Evolutionary conservation across 2,797 vertebrate species (phyloP).

Genomic region (Zenarchopterus dispar): DNA sequence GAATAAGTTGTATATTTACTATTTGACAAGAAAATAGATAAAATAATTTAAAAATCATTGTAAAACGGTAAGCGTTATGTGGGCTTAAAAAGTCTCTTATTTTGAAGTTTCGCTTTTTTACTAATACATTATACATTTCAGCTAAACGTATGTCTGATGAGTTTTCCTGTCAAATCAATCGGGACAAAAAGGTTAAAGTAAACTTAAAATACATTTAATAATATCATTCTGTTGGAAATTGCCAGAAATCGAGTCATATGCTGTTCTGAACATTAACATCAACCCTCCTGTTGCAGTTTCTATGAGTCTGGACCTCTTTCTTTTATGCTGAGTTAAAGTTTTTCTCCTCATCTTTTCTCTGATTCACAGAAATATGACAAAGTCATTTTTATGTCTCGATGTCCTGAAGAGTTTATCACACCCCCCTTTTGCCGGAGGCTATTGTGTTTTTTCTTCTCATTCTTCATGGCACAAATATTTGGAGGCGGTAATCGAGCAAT

Average conservation of each 20-base stretch:
- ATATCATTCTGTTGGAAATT: not conserved
- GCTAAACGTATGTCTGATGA: too few species aligned
- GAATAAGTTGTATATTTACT: too few species aligned
- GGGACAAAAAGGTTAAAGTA: too few species aligned
- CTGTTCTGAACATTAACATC: too few species aligned
- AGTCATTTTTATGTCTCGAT: not conserved
- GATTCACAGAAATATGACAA: not conserved
- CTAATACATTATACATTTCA: too few species aligned
- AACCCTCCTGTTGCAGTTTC: too few species aligned
- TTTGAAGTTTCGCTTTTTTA: too few species aligned
- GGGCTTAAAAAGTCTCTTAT: too few species aligned
- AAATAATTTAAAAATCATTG: too few species aligned
- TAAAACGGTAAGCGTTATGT: too few species aligned
- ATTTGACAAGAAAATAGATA: too few species aligned
- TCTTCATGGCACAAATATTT: constrained; percentile 63
- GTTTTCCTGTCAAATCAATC: not conserved
- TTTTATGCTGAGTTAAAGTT: not conserved
- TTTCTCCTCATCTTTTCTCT: not conserved
- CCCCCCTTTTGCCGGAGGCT: constrained; percentile 7
- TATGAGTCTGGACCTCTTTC: too few species aligned
- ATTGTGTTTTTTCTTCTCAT: constrained; percentile 14
- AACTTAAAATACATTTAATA: not conserved
- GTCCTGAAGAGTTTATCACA: constrained; percentile 30
- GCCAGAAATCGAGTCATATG: not conserved
- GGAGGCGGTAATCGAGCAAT: constrained; percentile 61